Percentiles rank a stretch among this genome's conserved stretches.
phyloP scores from a whole-genome alignment of 2,797 vertebrate genomes.

The Pempheris klunzingeri region DNA sequence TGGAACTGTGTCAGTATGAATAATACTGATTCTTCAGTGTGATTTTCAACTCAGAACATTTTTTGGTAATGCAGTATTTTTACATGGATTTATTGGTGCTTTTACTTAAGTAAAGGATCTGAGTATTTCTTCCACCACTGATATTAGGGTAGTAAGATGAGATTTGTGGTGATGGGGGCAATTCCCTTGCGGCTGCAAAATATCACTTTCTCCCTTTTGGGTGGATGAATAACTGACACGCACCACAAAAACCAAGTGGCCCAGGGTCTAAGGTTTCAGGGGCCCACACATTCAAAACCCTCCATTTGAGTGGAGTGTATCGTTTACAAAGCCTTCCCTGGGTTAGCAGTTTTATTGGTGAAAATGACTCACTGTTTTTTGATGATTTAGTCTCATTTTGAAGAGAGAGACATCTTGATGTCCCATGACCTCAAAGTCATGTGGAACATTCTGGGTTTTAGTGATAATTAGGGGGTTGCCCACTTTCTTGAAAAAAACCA shows the following conservation, averaged over 20 bases:
- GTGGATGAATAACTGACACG: conserved; percentile 76
- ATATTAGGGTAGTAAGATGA: conserved; percentile 69
- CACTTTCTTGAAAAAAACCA: conserved; percentile 63
- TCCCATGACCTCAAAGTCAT: conserved; percentile 64
- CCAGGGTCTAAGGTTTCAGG: conserved; percentile 79
- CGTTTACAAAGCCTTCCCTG: conserved; percentile 80
- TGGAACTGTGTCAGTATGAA: no score
- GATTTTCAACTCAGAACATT: no score
- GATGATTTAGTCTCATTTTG: conserved; percentile 70
- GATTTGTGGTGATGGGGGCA: conserved; percentile 75
- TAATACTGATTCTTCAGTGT: no score
- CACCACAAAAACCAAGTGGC: conserved; percentile 81
- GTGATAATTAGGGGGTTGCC: conserved; percentile 82
- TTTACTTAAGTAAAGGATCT: background rate
- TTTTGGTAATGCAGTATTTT: background rate
- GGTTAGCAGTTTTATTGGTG: conserved; percentile 76
- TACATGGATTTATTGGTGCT: background rate
- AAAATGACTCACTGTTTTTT: conserved; percentile 81
- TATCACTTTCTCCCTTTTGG: conserved; percentile 81
- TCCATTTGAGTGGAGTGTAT: conserved; percentile 70
- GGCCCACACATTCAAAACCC: conserved; percentile 72
- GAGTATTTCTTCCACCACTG: background rate
- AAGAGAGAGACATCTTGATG: conserved; percentile 50
- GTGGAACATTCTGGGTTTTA: conserved; percentile 75
- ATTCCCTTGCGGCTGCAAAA: conserved; percentile 80